A percentile compares a stretch with the other conserved stretches of the same genome.
phyloP scores from a whole-genome alignment of 2,113 vertebrate genomes.

The Clarias batrachus region DNA sequence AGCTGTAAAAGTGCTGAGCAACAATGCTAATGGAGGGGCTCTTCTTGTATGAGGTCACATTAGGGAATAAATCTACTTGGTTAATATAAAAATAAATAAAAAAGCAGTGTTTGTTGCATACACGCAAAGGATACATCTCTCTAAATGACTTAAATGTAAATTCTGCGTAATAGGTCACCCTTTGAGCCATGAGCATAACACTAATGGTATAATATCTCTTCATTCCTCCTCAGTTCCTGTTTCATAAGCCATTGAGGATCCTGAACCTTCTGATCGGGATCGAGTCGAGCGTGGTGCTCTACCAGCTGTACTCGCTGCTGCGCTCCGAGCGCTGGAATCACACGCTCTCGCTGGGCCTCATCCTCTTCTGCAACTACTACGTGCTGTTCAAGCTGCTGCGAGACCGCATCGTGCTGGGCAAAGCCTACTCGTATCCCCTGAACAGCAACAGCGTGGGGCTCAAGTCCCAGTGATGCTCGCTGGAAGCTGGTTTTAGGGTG shows the following conservation, averaged over 20 bases:
- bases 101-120: no score
- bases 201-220: not conserved
- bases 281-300: constrained; percentile 92
- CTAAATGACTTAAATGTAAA: no score
- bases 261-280: constrained; percentile 96
- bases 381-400: constrained; percentile 97
- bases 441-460: constrained; percentile 84
- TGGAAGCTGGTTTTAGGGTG: constrained; percentile 18
- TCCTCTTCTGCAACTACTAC: constrained; percentile 98
- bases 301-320: constrained; percentile 95
- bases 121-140: no score
- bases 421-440: constrained; percentile 90
- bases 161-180: no score
- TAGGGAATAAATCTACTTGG: no score
- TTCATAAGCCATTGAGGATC: constrained; percentile 96
- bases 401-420: constrained; percentile 95
- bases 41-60: no score
- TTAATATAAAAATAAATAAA: no score
- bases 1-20: no score
- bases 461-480: constrained; percentile 81
- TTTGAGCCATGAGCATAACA: not conserved
- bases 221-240: constrained; percentile 82
- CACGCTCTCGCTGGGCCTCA: constrained; percentile 94
- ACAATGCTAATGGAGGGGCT: no score
- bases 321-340: constrained; percentile 99